phyloP scores from a whole-genome alignment of 1,140 invertebrate genomes.

The Samia ricini region DNA sequence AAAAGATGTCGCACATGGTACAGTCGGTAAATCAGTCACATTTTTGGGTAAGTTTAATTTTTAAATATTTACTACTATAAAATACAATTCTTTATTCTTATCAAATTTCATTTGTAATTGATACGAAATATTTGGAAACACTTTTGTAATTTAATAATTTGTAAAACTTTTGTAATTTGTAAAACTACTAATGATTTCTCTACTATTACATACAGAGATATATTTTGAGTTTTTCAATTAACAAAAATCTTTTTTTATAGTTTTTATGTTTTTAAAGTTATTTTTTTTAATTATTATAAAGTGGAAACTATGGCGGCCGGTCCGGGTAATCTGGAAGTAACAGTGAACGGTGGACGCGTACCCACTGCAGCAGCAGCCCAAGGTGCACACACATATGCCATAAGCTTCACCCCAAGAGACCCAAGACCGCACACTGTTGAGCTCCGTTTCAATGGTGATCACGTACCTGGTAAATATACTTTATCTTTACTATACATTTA shows the following conservation, averaged over 20 bases:
- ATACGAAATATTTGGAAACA: too few relatives aligned
- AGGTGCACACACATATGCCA: slow-evolving; percentile 97
- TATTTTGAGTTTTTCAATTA: too few relatives aligned
- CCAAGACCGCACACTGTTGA: slow-evolving; percentile 94
- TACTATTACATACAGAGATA: too few relatives aligned
- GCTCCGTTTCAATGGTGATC: slow-evolving; percentile 96
- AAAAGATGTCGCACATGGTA: slow-evolving; percentile 92
- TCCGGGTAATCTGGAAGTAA: slow-evolving; percentile 97
- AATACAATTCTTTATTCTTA: neutral
- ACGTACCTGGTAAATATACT: slow-evolving; percentile 88
- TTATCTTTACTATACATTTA: neutral
- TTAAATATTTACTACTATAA: neutral
- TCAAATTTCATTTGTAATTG: too few relatives aligned
- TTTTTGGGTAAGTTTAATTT: slow-evolving; percentile 87
- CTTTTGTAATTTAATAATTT: too few relatives aligned
- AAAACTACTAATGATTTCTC: too few relatives aligned
- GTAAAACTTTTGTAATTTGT: too few relatives aligned
- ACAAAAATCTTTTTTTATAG: too few relatives aligned
- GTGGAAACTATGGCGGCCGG: slow-evolving; percentile 98
- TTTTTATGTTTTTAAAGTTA: neutral
- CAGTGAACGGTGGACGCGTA: slow-evolving; percentile 96
- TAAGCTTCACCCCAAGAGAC: slow-evolving; percentile 96
- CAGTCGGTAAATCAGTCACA: slow-evolving; percentile 95
- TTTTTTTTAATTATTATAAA: slow-evolving; percentile 71
- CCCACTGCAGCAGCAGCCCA: slow-evolving; percentile 97